Evolutionary conservation across 2,113 vertebrate genomes (phyloP).

Genomic region (Larimichthys polyactis): DNA sequence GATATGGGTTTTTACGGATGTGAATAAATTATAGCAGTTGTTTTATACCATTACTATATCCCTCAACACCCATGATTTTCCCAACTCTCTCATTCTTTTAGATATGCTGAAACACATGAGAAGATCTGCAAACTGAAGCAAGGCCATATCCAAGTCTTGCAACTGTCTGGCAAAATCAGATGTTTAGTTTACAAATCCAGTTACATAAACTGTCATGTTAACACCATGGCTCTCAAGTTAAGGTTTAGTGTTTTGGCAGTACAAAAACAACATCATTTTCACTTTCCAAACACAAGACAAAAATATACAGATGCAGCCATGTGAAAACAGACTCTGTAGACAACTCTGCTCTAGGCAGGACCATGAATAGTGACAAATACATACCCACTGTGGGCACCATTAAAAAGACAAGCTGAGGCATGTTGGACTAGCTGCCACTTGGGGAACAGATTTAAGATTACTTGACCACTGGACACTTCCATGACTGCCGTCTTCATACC

Average conservation of each 20-base stretch:
- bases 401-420: not conserved
- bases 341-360: not conserved
- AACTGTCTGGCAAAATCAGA: constrained; percentile 40
- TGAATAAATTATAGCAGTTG: constrained; percentile 79
- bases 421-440: not conserved
- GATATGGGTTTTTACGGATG: constrained; percentile 72
- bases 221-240: constrained; percentile 22
- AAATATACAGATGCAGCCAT: constrained; percentile 11
- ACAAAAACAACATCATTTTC: constrained; percentile 13
- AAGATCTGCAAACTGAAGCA: constrained; percentile 38
- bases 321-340: constrained; percentile 6
- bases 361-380: not conserved
- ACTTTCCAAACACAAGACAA: constrained; percentile 11
- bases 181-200: constrained; percentile 40
- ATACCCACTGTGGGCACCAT: not conserved
- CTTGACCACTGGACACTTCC: not conserved
- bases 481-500: not conserved
- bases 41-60: constrained; percentile 69
- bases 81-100: constrained; percentile 33
- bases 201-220: constrained; percentile 49
- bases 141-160: not conserved
- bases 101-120: constrained; percentile 28
- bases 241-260: constrained; percentile 25
- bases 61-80: constrained; percentile 44
- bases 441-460: not conserved